Conservation (phyloP, 2,888 invertebrate species). For the Ophraella communa region DNA sequence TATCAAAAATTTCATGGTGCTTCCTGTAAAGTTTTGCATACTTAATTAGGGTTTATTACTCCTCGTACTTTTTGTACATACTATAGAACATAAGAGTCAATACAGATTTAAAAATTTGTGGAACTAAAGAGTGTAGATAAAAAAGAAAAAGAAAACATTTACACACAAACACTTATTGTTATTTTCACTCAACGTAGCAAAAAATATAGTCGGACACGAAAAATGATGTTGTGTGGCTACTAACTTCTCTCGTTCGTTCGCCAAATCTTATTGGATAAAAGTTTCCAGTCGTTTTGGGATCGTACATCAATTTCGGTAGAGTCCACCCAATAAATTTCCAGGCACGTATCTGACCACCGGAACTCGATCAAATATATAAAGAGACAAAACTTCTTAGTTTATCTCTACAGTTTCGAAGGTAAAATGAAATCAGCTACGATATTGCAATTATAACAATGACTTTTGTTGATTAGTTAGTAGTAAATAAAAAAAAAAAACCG, state of each 20-base stretch:
- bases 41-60: too few relatives aligned
- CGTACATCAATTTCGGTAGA: constrained; percentile 22
- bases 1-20: too few relatives aligned
- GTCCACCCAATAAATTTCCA: constrained; percentile 26
- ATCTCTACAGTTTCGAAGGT: constrained; percentile 36
- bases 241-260: constrained; percentile 2
- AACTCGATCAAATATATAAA: constrained; percentile 29
- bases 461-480: too few relatives aligned
- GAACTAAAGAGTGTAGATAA: too few relatives aligned
- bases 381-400: constrained; percentile 36
- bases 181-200: neutral
- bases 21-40: too few relatives aligned
- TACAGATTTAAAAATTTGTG: too few relatives aligned
- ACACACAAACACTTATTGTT: too few relatives aligned
- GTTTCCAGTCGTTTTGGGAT: constrained; percentile 2
- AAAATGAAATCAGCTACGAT: neutral
- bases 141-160: too few relatives aligned
- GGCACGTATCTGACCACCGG: constrained; percentile 29
- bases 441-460: too few relatives aligned
- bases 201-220: neutral
- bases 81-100: too few relatives aligned
- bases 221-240: constrained; percentile 17
- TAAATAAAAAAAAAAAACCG: neutral
- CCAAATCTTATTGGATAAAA: constrained; percentile 16
- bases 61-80: too few relatives aligned